Percentiles rank a stretch among this genome's conserved stretches.
Evolutionary conservation across 2,113 vertebrate genomes (phyloP).

Genomic region (Muscicapa adusta): DNA sequence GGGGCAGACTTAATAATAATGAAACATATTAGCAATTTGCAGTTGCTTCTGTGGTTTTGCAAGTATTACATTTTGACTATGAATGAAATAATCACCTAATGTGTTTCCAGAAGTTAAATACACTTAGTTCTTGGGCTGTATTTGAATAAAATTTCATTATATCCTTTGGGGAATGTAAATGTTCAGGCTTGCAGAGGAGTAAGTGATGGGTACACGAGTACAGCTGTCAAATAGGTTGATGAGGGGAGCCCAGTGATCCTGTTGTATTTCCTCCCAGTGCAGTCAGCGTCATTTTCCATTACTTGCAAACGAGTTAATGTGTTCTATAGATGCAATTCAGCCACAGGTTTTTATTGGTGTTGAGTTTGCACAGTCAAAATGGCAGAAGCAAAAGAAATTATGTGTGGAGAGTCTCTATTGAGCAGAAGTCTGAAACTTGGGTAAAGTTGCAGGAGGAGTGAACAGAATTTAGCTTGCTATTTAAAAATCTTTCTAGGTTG

Average conservation of each 20-base stretch:
- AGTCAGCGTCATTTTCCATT: neutral
- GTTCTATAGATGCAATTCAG: neutral
- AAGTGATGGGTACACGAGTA: neutral
- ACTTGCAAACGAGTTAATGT: neutral
- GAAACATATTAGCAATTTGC: neutral
- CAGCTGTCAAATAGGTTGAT: neutral
- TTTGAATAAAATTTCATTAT: neutral
- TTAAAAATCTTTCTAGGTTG: constrained; percentile 8
- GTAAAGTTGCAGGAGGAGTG: neutral
- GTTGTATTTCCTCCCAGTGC: neutral
- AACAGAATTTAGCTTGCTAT: neutral
- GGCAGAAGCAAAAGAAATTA: neutral
- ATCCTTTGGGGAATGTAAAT: neutral
- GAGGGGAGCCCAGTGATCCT: neutral
- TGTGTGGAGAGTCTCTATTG: neutral
- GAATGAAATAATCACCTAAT: neutral
- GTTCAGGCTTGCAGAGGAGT: neutral
- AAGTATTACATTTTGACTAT: neutral
- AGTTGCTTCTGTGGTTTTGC: neutral
- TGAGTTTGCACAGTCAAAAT: neutral
- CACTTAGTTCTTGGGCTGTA: neutral
- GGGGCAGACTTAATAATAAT: constrained; percentile 9
- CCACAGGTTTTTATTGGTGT: neutral
- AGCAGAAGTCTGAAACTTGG: neutral
- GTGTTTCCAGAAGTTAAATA: neutral